Evolutionary conservation across 2,888 invertebrate genomes (phyloP).

Genomic region (Pemphredon lugubris): DNA sequence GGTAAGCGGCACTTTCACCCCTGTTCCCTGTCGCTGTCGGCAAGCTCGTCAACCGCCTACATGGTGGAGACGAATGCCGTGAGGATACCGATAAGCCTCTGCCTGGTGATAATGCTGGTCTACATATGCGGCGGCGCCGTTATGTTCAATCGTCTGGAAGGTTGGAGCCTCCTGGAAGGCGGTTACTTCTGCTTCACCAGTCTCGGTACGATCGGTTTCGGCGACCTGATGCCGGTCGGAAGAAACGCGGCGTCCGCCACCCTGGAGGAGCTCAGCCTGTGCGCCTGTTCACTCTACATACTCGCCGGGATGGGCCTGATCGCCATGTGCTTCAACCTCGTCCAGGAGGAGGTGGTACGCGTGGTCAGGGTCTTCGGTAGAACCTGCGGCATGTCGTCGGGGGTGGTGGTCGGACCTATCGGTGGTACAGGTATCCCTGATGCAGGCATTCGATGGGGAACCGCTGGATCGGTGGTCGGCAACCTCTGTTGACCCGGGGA

Average conservation of each 20-base stretch:
- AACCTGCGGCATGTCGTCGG: conserved; percentile 78
- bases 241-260: conserved; percentile 80
- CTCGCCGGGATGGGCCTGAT: conserved; percentile 92
- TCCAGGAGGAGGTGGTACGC: conserved; percentile 88
- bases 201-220: conserved; percentile 92
- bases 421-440: conserved; percentile 75
- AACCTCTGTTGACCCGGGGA: not conserved
- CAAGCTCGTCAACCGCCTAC: conserved; percentile 75
- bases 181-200: conserved; percentile 91
- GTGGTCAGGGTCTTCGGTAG: conserved; percentile 83
- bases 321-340: conserved; percentile 93
- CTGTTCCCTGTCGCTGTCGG: conserved; percentile 72
- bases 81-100: conserved; percentile 93
- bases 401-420: conserved; percentile 75
- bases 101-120: conserved; percentile 91
- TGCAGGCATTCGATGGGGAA: conserved; percentile 69
- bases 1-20: conserved; percentile 74
- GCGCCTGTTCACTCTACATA: conserved; percentile 91
- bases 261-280: conserved; percentile 86
- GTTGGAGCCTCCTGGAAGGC: conserved; percentile 95
- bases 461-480: conserved; percentile 36
- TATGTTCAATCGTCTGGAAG: conserved; percentile 94
- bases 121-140: conserved; percentile 95
- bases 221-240: conserved; percentile 88
- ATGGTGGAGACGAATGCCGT: conserved; percentile 82